Percentiles rank a stretch among this genome's conserved stretches.
These are phyloP conservation scores for Eristalis intricaria DNA, from an alignment of 2,888 invertebrate genomes.

Conservation along the genomic window DNA sequence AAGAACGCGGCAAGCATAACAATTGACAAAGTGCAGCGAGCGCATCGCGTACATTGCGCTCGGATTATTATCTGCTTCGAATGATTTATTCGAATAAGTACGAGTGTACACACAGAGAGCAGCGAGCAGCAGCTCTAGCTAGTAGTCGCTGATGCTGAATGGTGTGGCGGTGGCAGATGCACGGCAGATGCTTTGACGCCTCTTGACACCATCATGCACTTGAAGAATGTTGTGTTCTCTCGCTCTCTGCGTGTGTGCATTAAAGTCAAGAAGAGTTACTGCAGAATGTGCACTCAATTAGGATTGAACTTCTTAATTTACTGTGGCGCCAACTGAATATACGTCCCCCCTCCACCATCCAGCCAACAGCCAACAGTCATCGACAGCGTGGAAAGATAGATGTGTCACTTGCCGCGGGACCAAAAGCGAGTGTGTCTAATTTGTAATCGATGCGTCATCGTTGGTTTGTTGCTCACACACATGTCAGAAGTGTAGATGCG, in stretches of 20 bases:
- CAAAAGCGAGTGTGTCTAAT: slow-evolving; percentile 9
- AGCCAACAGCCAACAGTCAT: background rate
- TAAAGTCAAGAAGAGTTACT: slow-evolving; percentile 8
- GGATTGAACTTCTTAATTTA: slow-evolving; percentile 40
- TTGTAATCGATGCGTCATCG: slow-evolving; percentile 38
- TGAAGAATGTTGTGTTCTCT: slow-evolving; percentile 49
- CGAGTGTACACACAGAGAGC: background rate
- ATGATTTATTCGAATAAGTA: slow-evolving; percentile 67
- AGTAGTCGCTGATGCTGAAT: background rate
- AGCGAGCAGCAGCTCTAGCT: background rate
- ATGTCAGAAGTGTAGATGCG: background rate
- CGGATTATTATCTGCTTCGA: slow-evolving; percentile 67
- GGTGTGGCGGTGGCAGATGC: slow-evolving; percentile 42
- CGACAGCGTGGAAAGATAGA: background rate
- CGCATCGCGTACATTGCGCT: slow-evolving; percentile 59
- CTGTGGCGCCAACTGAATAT: slow-evolving; percentile 50
- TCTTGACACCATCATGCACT: slow-evolving; percentile 66
- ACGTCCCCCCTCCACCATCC: background rate
- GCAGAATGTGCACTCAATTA: slow-evolving; percentile 64
- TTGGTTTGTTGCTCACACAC: background rate
- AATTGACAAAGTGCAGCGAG: slow-evolving; percentile 67
- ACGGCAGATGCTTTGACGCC: slow-evolving; percentile 62
- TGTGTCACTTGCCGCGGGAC: slow-evolving; percentile 43
- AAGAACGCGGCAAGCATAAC: slow-evolving; percentile 69
- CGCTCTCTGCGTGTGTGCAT: slow-evolving; percentile 19